Percentiles rank a stretch among this genome's conserved stretches.
Evolutionary conservation across 2,888 invertebrate species (phyloP).

Genomic region (Brachynemurus nebulosus): DNA sequence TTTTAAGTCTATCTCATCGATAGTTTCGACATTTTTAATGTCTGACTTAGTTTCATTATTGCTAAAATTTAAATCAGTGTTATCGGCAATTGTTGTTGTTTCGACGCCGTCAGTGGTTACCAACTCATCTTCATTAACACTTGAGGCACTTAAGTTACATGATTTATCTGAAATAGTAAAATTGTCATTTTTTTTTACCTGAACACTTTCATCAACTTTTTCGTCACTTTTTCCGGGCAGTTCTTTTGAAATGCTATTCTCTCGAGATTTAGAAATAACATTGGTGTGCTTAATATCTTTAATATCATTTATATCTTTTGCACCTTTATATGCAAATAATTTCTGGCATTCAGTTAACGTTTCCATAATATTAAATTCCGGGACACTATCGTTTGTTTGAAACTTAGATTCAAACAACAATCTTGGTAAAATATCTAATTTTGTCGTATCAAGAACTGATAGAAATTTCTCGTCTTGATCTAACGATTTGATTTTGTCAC

Average conservation of each 20-base stretch:
- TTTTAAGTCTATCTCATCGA: not conserved
- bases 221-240: not conserved
- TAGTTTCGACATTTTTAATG: not conserved
- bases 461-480: conserved; percentile 25
- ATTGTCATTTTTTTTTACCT: not conserved
- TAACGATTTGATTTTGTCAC: conserved; percentile 28
- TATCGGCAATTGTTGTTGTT: not conserved
- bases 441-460: conserved; percentile 5
- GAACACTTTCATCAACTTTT: not conserved
- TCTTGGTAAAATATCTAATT: not conserved
- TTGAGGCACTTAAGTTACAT: not conserved
- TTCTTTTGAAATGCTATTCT: not conserved
- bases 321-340: conserved; percentile 5
- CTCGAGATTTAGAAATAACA: not conserved
- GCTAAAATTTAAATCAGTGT: not conserved
- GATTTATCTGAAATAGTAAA: not conserved
- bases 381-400: not conserved
- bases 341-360: conserved; percentile 8
- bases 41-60: not conserved
- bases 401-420: not conserved
- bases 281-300: conserved; percentile 3
- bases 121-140: not conserved
- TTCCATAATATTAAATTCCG: conserved; percentile 5
- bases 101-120: too few species aligned
- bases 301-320: not conserved